Evolutionary conservation across 2,888 invertebrate species (phyloP).

Genomic region (Gisinianus flammeolus): DNA sequence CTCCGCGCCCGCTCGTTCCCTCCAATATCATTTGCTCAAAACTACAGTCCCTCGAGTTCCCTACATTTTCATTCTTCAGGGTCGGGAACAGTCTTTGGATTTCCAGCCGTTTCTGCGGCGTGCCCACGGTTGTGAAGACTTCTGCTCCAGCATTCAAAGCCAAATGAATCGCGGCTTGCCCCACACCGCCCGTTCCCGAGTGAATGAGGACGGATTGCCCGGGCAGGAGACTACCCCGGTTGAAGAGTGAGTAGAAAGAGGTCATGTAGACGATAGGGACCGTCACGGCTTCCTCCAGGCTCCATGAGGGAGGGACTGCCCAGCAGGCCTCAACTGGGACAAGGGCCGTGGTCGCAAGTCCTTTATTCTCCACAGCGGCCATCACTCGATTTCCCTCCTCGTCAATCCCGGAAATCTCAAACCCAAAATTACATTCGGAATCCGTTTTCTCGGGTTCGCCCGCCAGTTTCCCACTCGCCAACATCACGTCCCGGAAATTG

Average conservation of each 20-base stretch:
- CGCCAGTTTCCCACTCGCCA: too few relatives aligned
- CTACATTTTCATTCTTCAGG: constrained; percentile 72
- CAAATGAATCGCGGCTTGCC: constrained; percentile 77
- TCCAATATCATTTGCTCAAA: constrained; percentile 67
- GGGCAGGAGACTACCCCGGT: constrained; percentile 65
- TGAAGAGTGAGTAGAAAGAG: constrained; percentile 68
- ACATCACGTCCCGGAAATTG: too few relatives aligned
- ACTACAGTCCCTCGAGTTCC: constrained; percentile 60
- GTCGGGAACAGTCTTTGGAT: constrained; percentile 83
- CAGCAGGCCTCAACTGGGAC: too few relatives aligned
- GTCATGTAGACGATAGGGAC: constrained; percentile 71
- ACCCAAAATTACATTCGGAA: constrained; percentile 67
- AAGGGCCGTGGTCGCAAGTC: too few relatives aligned
- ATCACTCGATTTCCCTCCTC: too few relatives aligned
- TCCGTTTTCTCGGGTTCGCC: constrained; percentile 69
- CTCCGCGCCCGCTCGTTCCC: constrained; percentile 83
- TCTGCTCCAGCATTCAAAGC: constrained; percentile 71
- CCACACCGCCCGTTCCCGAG: constrained; percentile 74
- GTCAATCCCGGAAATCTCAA: constrained; percentile 69
- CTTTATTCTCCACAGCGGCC: too few relatives aligned
- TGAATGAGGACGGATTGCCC: constrained; percentile 66
- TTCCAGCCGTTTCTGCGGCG: constrained; percentile 83
- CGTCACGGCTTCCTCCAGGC: constrained; percentile 70
- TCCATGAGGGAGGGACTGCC: constrained; percentile 70
- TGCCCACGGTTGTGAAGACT: constrained; percentile 75